Evolutionary conservation across 2,113 vertebrate species (phyloP).

Genomic region (Echinops telfairi): DNA sequence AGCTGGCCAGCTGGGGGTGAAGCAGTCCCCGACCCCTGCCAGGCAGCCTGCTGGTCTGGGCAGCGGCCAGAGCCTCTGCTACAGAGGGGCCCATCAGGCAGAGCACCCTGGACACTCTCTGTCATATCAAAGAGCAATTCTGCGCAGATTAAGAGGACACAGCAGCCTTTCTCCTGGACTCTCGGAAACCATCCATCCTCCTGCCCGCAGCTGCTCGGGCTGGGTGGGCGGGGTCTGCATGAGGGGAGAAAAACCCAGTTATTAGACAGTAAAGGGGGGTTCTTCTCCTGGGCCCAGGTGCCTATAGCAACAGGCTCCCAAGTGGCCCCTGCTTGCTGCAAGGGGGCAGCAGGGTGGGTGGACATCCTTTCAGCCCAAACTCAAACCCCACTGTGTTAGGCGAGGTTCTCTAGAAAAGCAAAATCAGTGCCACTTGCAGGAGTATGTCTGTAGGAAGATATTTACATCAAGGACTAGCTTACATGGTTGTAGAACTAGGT

Average conservation of each 20-base stretch:
- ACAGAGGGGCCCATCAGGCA: background rate
- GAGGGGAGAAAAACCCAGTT: background rate
- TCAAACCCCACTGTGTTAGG: too few species aligned
- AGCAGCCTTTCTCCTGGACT: constrained; percentile 1
- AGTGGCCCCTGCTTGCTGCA: background rate
- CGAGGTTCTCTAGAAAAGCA: too few species aligned
- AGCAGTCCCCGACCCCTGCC: background rate
- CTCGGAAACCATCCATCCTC: constrained; percentile 9
- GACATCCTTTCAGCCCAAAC: background rate
- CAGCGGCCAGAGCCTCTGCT: constrained; percentile 4
- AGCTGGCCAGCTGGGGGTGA: accelerated
- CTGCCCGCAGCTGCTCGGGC: background rate
- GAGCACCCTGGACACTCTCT: background rate
- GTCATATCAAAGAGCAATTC: constrained; percentile 38
- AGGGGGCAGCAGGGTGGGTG: too few species aligned
- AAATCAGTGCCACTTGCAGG: too few species aligned
- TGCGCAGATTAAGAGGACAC: constrained; percentile 33
- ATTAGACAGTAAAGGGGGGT: accelerated
- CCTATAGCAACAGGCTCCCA: accelerated
- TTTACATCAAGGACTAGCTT: too few species aligned
- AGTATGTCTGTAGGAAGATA: too few species aligned
- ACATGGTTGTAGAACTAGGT: too few species aligned
- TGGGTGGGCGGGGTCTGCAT: accelerated
- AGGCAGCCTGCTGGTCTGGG: background rate
- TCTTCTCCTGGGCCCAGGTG: background rate